Percentiles rank a stretch among this genome's conserved stretches.
Conservation (phyloP, 1,140 invertebrate species). For the Epicauta chinensis region DNA sequence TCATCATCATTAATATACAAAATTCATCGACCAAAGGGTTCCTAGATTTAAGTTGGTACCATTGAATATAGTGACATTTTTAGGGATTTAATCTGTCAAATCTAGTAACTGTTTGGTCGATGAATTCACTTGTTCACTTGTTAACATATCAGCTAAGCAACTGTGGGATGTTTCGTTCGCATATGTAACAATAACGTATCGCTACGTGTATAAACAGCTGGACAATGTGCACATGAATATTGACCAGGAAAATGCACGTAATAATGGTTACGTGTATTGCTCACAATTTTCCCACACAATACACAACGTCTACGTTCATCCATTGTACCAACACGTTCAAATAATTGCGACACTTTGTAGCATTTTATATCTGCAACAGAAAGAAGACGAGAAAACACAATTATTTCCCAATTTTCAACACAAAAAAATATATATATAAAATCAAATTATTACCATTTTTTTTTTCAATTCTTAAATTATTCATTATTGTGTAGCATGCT, state of each 20-base stretch:
- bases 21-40: too few relatives aligned
- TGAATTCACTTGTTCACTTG: background rate
- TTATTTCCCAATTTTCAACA: background rate
- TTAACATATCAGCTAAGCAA: slow-evolving; percentile 41
- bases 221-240: slow-evolving; percentile 56
- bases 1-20: too few relatives aligned
- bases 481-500: too few relatives aligned
- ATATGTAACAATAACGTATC: slow-evolving; percentile 58
- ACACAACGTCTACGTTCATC: slow-evolving; percentile 58
- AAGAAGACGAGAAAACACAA: slow-evolving; percentile 30
- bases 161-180: slow-evolving; percentile 54
- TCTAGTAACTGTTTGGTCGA: too few relatives aligned
- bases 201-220: slow-evolving; percentile 58
- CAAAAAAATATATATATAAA: background rate
- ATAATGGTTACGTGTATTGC: slow-evolving; percentile 61
- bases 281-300: slow-evolving; percentile 60
- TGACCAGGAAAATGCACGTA: slow-evolving; percentile 61
- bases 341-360: slow-evolving; percentile 60
- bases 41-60: too few relatives aligned
- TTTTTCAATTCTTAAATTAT: background rate
- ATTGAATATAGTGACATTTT: too few relatives aligned
- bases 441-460: background rate
- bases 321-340: slow-evolving; percentile 55
- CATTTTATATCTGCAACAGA: slow-evolving; percentile 59
- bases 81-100: too few relatives aligned